Evolutionary conservation across 2,113 vertebrate species (phyloP).

Genomic region (Dryoscopus gambensis): DNA sequence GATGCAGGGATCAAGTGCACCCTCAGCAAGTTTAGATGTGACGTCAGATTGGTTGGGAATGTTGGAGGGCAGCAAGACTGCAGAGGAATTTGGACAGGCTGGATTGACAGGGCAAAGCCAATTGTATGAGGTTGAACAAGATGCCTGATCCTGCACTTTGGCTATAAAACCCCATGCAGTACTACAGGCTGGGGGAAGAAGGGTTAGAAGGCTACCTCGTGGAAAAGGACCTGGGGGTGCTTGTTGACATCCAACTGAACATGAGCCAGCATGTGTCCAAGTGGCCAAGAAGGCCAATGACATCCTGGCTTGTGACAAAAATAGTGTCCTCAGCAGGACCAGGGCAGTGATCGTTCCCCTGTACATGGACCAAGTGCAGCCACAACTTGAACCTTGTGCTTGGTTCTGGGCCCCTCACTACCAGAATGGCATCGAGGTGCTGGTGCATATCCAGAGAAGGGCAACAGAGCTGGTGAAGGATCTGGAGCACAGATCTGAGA

Average conservation of each 20-base stretch:
- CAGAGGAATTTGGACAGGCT: not conserved
- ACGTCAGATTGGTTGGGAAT: not conserved
- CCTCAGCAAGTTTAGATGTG: not conserved
- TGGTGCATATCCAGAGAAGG: not conserved
- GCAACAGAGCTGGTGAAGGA: not conserved
- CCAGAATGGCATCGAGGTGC: not conserved
- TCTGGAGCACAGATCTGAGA: not conserved
- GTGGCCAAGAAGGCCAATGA: not conserved
- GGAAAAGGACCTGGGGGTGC: not conserved
- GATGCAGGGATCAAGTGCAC: not conserved
- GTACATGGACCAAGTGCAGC: rapidly evolving
- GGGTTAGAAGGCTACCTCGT: not conserved
- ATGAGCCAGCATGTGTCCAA: rapidly evolving
- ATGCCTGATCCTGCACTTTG: not conserved
- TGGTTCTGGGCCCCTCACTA: not conserved
- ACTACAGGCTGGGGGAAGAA: not conserved
- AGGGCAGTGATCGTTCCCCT: no score
- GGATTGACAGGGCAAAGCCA: not conserved
- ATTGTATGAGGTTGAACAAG: not conserved
- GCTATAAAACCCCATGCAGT: not conserved
- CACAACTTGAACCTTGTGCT: not conserved
- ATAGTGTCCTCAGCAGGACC: not conserved
- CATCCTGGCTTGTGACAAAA: not conserved
- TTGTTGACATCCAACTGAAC: not conserved
- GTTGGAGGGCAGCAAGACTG: not conserved